A percentile compares a stretch with the other conserved stretches of the same genome.
Evolutionary conservation across 2,888 invertebrate genomes (phyloP).

Genomic region (Periphyllus acericola): DNA sequence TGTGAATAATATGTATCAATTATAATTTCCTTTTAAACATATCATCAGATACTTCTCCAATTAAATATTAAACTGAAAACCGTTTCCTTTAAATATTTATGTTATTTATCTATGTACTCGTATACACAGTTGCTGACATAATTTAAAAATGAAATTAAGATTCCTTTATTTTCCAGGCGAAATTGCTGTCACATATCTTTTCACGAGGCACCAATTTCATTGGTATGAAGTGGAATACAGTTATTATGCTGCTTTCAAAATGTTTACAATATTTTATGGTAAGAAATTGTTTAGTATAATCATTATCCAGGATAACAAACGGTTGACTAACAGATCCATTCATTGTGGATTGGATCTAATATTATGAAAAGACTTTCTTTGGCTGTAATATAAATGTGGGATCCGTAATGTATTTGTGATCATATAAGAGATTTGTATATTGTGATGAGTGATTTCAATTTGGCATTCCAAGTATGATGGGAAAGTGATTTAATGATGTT

Average conservation of each 20-base stretch:
- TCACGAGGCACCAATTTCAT: slow-evolving; percentile 63
- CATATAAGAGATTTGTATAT: slow-evolving; percentile 4
- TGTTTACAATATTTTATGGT: slow-evolving; percentile 64
- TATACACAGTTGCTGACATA: too few relatives aligned
- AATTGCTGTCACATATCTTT: slow-evolving; percentile 64
- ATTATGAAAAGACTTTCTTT: background rate
- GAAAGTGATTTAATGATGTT: slow-evolving; percentile 1
- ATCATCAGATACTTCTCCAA: too few relatives aligned
- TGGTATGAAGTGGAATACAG: slow-evolving; percentile 65
- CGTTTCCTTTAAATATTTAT: too few relatives aligned
- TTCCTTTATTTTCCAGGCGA: slow-evolving; percentile 63
- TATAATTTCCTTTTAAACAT: too few relatives aligned
- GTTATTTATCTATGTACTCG: too few relatives aligned
- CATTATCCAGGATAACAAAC: background rate
- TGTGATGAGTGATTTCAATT: background rate
- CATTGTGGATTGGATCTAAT: background rate
- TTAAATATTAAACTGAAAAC: too few relatives aligned
- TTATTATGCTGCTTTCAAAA: slow-evolving; percentile 64
- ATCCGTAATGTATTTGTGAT: background rate
- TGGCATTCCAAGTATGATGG: background rate
- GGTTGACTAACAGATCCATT: background rate
- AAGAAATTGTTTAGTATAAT: slow-evolving; percentile 27
- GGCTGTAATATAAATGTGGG: background rate
- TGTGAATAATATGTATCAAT: too few relatives aligned
- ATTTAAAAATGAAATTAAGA: background rate